Base-by-base conservation (phyloP, 2,888 invertebrate genomes). In the Anoplius nigerrimus region DNA sequence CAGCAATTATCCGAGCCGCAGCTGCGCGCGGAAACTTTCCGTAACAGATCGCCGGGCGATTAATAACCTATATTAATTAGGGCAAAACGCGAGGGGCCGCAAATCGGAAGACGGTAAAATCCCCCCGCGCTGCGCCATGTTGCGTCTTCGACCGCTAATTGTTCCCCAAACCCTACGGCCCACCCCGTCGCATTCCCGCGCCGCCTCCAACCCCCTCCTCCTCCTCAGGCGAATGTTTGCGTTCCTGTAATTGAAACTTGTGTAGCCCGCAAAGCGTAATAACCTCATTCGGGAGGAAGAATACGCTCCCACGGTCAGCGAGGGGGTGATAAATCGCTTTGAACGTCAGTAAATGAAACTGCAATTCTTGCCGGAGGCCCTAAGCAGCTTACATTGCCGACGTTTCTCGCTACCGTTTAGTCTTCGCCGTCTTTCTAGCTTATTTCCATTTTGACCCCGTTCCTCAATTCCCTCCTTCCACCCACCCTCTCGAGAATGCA, bases 41-140 rank as follows among this genome's bases (percentile, higher is more conserved):
- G 66, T 69, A 79, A 79, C 76, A 65, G 80, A 76, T 80, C 74
- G 73, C 57, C 53, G 55, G 61, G 70, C 79, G 67, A 80, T 81
- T 82, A 82, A 82, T 82, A 78, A 70, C 73, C 63, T 62, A 66
- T 75, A 82, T 81, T 81, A 82, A 81, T 82, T 81, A 80, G 72
- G 61, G 66, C 69, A 74, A 71, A 56, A 74, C 66, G 69, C 57
- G 62, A 69, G 59, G 46, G 34, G n/a, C 21, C 66, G 66, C 71
- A 75, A 80, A 75, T 71, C 66, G 66, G 59, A 72, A 71, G 70
- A 69, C 72, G 72, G 70, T 77, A 75, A 77, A 80, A 77, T 77
- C 76, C 58, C 68, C 58, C 54, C 59, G 51, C 34, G 42, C 22
- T 18, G 20, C 64, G 13, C 43, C 62, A 20, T 52, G 64, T 68